Base-by-base conservation (phyloP, 2,113 vertebrate species). In the Cranoglanis bouderius region DNA sequence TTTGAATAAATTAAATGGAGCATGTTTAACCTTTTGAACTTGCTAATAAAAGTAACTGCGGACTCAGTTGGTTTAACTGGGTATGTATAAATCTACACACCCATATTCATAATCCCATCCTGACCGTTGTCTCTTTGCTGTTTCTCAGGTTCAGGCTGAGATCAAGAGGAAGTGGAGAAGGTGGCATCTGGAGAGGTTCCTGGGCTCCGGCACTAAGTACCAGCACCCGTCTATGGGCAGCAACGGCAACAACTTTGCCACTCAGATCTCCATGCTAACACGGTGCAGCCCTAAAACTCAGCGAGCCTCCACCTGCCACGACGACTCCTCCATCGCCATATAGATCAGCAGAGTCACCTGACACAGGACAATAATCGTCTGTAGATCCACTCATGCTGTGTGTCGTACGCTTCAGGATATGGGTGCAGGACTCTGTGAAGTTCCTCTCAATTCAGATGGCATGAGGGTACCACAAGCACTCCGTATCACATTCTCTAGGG, bases 121-220 rank as follows among this genome's bases (percentile, higher is more conserved):
- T 92, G 88, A 91, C 85, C 89, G 93, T 94, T 94, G 91, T 94
- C 92, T 94, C 92, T 93, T 49, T 43, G 40, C 82, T 21, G 1
- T 0, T 61, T 75, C 8, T 92, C 96, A 99, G 98, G 98, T 99
- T 89, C 98, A 99, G 94, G 97, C 94, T 46, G 98, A 99, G 95
- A 98, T 99, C 94, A 99, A 99, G 95, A 96, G 98, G 90, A 99
- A 99, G 94, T 99, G 98, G 98, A 94, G 98, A 92, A 96, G 98
- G 95, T 99, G 98, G 98, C 98, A 98, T 94, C 96, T 99, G 93
- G 98, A 99, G 95, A 96, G 97, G 89, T 98, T 99, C 93, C 97
- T 99, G 95, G 94, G 96, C 92, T 96, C 98, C 87, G 97, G 97
- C 95, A 97, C 97, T 95, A 99, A 99, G 92, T 98, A 99, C 92